Evolutionary conservation across 2,888 invertebrate genomes (phyloP), one percentile per base, ranked within the genome.

Genomic region (Platynereis dumerilii): DNA sequence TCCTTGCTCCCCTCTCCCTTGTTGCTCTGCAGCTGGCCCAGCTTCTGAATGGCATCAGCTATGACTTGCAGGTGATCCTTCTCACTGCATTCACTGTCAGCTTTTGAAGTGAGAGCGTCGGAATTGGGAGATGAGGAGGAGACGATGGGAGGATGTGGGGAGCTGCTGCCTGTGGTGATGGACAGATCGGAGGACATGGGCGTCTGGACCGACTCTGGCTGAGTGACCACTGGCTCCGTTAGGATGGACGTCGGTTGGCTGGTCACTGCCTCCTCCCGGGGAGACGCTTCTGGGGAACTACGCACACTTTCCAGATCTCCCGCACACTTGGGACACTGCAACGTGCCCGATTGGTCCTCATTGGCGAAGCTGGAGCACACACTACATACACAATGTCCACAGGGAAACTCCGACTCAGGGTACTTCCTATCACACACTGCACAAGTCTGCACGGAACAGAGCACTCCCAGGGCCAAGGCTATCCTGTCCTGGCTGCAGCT

Each of bases 321-420:
- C 17, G 20, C 24, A 54, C 61, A 54, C 15, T 17, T 17, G 5
- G 61, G 61, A 27, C 54, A 61, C 26, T 54, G 12, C 22, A 48
- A n/a, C n/a, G 7, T 55, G 7, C 24, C 26, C 22, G 55, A 10
- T 26, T 24, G 22, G 17, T 24, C 17, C 24, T 55, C 17, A 3
- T 24, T 17, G 3, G 26, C 28, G 3, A 17, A n/a, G 22, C 24
- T 24, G 55, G 24, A 54, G 42, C 61, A 61, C 15, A 20, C 34
- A 55, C 39, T 54, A 61, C 61, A 61, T 53, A 61, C 42, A 55
- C 54, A 54, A 42, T 61, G 61, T 22, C 61, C 61, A 34, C 61
- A 61, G 22, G 26, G 54, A 39, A 55, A 42, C 39, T 54, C 39
- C 1, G 61, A 61, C 34, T 61, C 61, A 10, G 61, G 44, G 22